Evolutionary conservation across 30 jellyfish, hydroid and myxozoan species (phyloP).

Genomic region (Hydractinia echinata): DNA sequence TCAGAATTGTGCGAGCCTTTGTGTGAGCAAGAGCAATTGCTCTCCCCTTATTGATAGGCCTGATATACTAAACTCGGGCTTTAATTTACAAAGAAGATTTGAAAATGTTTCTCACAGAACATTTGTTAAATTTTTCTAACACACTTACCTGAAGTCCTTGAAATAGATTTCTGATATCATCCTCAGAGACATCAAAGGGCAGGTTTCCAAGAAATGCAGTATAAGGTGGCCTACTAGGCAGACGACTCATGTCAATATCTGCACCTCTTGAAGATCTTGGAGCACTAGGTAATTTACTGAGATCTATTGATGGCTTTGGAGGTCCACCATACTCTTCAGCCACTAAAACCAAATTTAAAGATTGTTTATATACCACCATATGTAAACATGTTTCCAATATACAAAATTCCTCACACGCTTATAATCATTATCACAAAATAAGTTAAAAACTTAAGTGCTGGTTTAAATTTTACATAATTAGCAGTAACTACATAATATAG

Average conservation of each 20-base stretch:
- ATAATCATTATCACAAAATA: too few relatives aligned
- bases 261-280: conserved; percentile 81
- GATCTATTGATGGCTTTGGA: conserved; percentile 56
- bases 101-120: too few relatives aligned
- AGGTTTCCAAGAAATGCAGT: conserved; percentile 90
- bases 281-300: conserved; percentile 80
- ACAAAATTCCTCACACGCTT: too few relatives aligned
- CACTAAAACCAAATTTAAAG: conserved; percentile 10
- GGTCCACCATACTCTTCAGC: conserved; percentile 71
- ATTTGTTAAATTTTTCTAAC: too few relatives aligned
- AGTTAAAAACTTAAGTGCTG: too few relatives aligned
- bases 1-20: too few relatives aligned
- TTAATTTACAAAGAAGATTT: background rate
- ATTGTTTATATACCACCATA: background rate
- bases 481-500: too few relatives aligned
- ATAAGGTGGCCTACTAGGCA: conserved; percentile 82
- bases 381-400: too few relatives aligned
- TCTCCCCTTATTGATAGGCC: too few relatives aligned
- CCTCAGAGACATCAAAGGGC: conserved; percentile 76
- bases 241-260: conserved; percentile 49
- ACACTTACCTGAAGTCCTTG: conserved; percentile 54
- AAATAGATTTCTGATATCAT: conserved; percentile 67
- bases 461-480: too few relatives aligned
- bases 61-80: background rate
- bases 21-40: too few relatives aligned